Base-by-base conservation (phyloP, 1,140 invertebrate genomes). In the Venustaconcha ellipsiformis region DNA sequence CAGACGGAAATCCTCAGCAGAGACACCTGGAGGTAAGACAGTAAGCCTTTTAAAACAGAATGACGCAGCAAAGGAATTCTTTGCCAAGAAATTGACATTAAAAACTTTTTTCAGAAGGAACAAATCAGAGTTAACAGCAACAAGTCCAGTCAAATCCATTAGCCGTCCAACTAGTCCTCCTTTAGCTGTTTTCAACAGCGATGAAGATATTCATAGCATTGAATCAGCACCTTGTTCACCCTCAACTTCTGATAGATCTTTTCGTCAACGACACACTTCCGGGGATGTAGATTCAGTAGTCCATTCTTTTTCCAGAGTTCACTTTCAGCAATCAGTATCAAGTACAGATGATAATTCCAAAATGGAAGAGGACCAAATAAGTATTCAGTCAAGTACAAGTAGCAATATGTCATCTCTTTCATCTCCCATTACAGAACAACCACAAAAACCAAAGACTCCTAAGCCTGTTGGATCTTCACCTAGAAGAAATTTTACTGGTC, bases 101-200 rank as follows among this genome's bases (percentile, higher is more conserved):
- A 80, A 78, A 75, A 76, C 74, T 14, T 70, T 87, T 17, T 87
- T 87, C 75, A 84, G 82, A 67, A 81, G 84, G 67, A 82, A 80
- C 30, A 86, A 83, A 75, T 78, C 78, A 48, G 78, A 78, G 60
- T 75, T 63, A 57, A 26, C 65, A 63, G 65, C 67, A 67, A 69
- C 62, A 15, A 67, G 60, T 23, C 15, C 55, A 48, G 66, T 68
- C 64, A 73, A 73, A 63, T 59, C 74, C 14, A 68, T 59, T 14
- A 78, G 80, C 56, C 79, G 83, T 48, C 77, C 78, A 14, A 64
- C 66, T 20, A 83, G 77, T 69, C 86, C 83, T 14, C 86, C 84
- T 14, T 77, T 85, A 48, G 84, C 83, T 37, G 78, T 78, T n/a
- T 87, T 86, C 77, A 77, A 84, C n/a, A 78, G 76, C 70, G 80